Conservation (phyloP, 2,797 vertebrate species). For the Tolypeutes matacus region DNA sequence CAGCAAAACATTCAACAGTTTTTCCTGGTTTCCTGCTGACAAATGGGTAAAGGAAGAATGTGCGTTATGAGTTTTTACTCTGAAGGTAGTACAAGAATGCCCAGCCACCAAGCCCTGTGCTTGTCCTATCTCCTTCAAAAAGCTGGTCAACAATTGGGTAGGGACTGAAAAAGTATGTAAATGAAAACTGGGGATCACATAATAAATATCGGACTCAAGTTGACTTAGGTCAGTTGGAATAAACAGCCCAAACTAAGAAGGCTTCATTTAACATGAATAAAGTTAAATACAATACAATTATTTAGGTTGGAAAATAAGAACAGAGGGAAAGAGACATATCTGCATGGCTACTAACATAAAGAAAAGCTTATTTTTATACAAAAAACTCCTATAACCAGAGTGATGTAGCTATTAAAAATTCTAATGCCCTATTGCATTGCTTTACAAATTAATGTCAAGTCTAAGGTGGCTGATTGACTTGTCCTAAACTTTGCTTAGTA, state of each 20-base stretch:
- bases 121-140: background rate
- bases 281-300: background rate
- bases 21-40: background rate
- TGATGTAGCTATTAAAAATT: background rate
- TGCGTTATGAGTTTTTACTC: background rate
- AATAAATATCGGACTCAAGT: background rate
- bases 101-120: accelerated
- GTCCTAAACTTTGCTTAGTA: background rate
- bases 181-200: background rate
- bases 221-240: background rate
- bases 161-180: background rate
- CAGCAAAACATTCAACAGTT: background rate
- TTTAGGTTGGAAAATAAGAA: background rate
- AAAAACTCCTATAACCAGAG: background rate
- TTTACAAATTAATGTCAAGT: background rate
- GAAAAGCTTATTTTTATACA: background rate
- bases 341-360: background rate
- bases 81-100: background rate
- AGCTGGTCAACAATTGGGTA: background rate
- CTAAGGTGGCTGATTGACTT: background rate
- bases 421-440: background rate
- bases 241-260: background rate
- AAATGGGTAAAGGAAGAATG: background rate
- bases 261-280: background rate
- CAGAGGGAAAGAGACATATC: background rate